A percentile compares a stretch with the other conserved stretches of the same genome.
phyloP scores from a whole-genome alignment of 2,113 vertebrate genomes.

The Shinisaurus crocodilurus region DNA sequence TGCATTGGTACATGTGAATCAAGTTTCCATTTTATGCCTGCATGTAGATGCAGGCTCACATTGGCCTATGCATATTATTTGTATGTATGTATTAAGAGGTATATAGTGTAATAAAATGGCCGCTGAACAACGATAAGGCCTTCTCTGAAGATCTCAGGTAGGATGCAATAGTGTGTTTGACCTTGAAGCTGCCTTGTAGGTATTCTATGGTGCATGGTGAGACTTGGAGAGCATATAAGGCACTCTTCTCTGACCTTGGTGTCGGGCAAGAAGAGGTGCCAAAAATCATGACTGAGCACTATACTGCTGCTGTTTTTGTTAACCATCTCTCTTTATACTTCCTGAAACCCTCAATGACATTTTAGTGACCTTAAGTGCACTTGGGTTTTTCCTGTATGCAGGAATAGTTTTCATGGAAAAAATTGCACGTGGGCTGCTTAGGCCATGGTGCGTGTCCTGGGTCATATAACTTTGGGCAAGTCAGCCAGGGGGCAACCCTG shows the following conservation, averaged over 20 bases:
- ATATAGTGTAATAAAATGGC: too few species aligned
- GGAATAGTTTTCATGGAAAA: accelerated
- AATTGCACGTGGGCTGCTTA: not conserved
- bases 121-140: too few species aligned
- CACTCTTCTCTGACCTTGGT: not conserved
- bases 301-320: not conserved
- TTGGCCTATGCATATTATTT: slow-evolving; percentile 32
- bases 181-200: slow-evolving; percentile 25
- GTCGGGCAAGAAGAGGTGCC: not conserved
- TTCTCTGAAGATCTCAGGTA: slow-evolving; percentile 2
- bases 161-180: slow-evolving; percentile 14
- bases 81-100: too few species aligned
- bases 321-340: accelerated
- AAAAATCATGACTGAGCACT: accelerated
- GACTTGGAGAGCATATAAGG: not conserved
- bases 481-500: accelerated
- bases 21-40: not conserved
- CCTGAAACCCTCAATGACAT: accelerated
- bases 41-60: slow-evolving; percentile 52
- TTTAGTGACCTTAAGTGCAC: accelerated
- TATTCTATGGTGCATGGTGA: not conserved
- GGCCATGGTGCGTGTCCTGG: not conserved
- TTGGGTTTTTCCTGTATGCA: accelerated
- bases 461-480: too few species aligned
- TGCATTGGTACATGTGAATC: not conserved